Percentiles rank a stretch among this genome's conserved stretches.
phyloP scores from a whole-genome alignment of 2,888 invertebrate species.

The Nomada ruficornis region DNA sequence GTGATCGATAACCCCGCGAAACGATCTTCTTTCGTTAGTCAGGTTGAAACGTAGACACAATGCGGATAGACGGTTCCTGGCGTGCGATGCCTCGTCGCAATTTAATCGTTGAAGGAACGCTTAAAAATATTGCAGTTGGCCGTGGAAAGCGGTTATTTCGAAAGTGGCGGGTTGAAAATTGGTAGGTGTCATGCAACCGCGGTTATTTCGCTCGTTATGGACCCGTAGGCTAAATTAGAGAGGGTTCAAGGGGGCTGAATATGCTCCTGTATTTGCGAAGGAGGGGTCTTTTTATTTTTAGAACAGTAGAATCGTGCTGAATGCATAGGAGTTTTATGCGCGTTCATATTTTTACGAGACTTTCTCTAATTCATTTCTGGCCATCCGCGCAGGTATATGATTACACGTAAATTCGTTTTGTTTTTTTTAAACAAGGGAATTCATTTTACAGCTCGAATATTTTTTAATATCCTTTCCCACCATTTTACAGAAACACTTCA shows the following conservation, averaged over 20 bases:
- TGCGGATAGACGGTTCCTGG: background rate
- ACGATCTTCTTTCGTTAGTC: slow-evolving; percentile 8
- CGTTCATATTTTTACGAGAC: no score
- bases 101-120: background rate
- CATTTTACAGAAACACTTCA: no score
- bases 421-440: no score
- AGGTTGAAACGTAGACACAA: background rate
- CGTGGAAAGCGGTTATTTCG: background rate
- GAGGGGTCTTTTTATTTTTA: no score
- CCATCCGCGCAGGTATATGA: no score
- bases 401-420: no score
- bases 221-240: background rate
- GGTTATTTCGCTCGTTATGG: background rate
- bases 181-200: slow-evolving; percentile 14
- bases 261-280: no score
- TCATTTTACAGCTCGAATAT: no score
- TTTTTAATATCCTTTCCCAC: no score
- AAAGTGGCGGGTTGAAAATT: slow-evolving; percentile 3
- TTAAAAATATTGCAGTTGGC: background rate
- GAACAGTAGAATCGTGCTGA: no score
- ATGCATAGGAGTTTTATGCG: no score
- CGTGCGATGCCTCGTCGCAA: background rate
- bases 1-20: slow-evolving; percentile 28
- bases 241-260: background rate
- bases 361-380: no score